Conservation (phyloP, 2,888 invertebrate genomes). For the Epinotia demarniana region DNA sequence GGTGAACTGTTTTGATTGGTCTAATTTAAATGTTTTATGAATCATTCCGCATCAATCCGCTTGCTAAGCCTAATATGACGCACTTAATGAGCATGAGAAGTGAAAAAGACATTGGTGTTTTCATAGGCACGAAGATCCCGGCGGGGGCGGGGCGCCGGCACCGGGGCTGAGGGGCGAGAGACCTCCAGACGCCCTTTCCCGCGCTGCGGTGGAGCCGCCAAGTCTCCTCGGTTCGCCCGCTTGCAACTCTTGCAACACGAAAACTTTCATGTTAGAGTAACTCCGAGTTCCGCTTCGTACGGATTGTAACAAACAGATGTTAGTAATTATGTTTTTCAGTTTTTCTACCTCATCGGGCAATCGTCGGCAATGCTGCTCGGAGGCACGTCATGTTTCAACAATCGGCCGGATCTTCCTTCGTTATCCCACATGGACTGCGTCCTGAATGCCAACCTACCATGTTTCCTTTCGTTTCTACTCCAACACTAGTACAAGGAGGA, state of each 20-base stretch:
- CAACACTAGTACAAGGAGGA: no score
- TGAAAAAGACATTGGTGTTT: slow-evolving; percentile 71
- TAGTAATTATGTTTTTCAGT: background rate
- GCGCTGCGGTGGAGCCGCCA: slow-evolving; percentile 41
- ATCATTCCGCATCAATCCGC: no score
- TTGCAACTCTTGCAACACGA: background rate
- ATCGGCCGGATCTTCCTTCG: no score
- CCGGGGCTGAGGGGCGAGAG: slow-evolving; percentile 47
- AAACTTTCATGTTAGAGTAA: background rate
- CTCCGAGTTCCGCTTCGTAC: background rate
- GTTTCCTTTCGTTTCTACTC: no score
- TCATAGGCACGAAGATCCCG: slow-evolving; percentile 46
- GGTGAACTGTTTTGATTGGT: no score
- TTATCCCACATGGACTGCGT: no score
- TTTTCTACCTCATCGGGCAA: background rate
- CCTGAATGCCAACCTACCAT: no score
- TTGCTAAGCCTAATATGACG: no score
- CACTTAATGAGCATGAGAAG: slow-evolving; percentile 49
- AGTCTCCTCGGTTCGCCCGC: slow-evolving; percentile 5
- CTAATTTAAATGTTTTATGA: no score
- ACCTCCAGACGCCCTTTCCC: slow-evolving; percentile 72
- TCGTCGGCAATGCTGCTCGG: background rate
- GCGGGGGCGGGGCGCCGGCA: slow-evolving; percentile 39
- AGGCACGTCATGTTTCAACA: background rate
- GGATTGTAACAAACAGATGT: background rate